Conservation (phyloP, 2,888 invertebrate genomes). For the Catocala fraxini region DNA sequence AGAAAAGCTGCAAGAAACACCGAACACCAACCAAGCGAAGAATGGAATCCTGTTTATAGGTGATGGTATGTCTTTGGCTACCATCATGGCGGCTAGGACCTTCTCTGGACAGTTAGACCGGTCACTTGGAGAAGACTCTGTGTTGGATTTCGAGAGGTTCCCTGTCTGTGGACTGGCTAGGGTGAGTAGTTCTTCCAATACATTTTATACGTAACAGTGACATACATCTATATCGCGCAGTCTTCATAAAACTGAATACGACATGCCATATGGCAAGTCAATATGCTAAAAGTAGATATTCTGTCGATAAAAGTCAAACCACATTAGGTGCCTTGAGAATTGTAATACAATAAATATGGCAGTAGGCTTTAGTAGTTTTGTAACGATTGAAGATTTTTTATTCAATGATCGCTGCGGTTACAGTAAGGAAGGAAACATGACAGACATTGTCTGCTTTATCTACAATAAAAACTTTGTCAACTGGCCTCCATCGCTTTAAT, state of each 20-base stretch:
- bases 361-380: too few species aligned
- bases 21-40: constrained; percentile 86
- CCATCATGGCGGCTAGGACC: constrained; percentile 91
- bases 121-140: constrained; percentile 88
- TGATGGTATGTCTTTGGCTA: constrained; percentile 93
- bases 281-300: too few species aligned
- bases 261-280: too few species aligned
- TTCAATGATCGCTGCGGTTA: background rate
- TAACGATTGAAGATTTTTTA: background rate
- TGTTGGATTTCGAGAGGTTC: constrained; percentile 90
- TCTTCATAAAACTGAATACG: too few species aligned
- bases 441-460: too few species aligned
- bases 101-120: constrained; percentile 89
- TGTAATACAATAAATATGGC: too few species aligned
- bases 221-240: too few species aligned
- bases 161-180: constrained; percentile 90
- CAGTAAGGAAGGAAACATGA: background rate
- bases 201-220: too few species aligned
- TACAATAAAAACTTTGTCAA: too few species aligned
- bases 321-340: too few species aligned
- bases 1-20: constrained; percentile 62
- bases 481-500: too few species aligned
- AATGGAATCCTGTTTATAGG: constrained; percentile 89
- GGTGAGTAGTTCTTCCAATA: constrained; percentile 71
- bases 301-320: too few species aligned